phyloP scores from a whole-genome alignment of 2,113 vertebrate species.

The Myrmecobius fasciatus region DNA sequence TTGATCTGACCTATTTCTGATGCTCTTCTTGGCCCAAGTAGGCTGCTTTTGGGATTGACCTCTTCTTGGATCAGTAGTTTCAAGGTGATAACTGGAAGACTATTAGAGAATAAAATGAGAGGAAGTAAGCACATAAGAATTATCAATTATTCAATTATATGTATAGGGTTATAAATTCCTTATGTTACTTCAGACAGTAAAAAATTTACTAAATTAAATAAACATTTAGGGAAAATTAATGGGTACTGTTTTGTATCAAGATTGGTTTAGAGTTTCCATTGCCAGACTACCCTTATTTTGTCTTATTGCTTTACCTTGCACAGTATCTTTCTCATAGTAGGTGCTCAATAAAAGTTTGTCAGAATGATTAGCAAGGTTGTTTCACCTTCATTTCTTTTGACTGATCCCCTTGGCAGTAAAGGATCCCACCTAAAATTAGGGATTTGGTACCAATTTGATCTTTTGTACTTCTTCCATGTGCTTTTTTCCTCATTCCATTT shows the following conservation, averaged over 20 bases:
- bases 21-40: background rate
- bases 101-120: background rate
- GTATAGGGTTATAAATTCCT: background rate
- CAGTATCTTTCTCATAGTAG: background rate
- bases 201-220: background rate
- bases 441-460: background rate
- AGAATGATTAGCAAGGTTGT: background rate
- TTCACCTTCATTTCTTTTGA: background rate
- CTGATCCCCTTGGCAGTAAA: background rate
- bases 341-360: background rate
- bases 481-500: background rate
- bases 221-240: background rate
- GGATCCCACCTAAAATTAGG: background rate
- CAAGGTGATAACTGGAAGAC: background rate
- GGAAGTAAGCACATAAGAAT: background rate
- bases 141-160: background rate
- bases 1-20: constrained; percentile 10
- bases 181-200: background rate
- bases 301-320: background rate
- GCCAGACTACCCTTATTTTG: background rate
- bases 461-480: background rate
- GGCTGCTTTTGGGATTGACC: constrained; percentile 29
- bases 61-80: background rate
- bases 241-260: background rate
- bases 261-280: background rate